Base-by-base conservation (phyloP, 2,797 vertebrate species). In the Melanogrammus aeglefinus region DNA sequence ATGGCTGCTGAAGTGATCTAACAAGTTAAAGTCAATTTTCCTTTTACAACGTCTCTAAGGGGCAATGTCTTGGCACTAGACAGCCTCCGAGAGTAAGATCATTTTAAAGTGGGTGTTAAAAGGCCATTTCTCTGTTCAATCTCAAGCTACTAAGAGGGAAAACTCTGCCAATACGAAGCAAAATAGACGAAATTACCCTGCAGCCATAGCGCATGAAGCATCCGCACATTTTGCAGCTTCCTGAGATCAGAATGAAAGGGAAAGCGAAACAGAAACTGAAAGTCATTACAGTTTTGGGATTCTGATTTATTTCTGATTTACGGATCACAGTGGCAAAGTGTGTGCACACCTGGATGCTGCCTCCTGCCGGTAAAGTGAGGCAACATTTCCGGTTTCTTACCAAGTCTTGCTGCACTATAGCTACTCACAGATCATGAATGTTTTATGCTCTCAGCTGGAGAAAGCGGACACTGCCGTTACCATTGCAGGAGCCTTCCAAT, bases 381-480 rank as follows among this genome's bases (percentile, higher is more conserved):
- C 51, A 7, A 14, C 51, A n/a, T 63, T 24, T 63, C 31, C 36
- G 82, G 81, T 80, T 77, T 75, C 75, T 69, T 74, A 76, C 41
- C 51, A 74, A 76, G 79, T 74, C 36, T 78, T 76, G 74, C 47
- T 57, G 47, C 47, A 44, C 41, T 83, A 77, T 85, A 78, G 38
- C 70, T 80, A 82, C 86, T 83, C 72, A 36, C 75, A 70, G 12
- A 76, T 75, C 24, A 87, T 89, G 63, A 88, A 91, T 90, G 85
- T 85, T 91, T 91, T 76, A 91, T 84, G 72, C 66, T 76, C 76
- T 82, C 76, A 66, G 73, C 73, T 80, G 66, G 44, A 73, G 79
- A 87, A 85, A 89, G 86, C 81, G 83, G 77, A 82, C 69, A 78
- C 57, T 83, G 80, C 83, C 77, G 87, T 90, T 86, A 86, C 78